phyloP scores from a whole-genome alignment of 2,888 invertebrate genomes.

The Eristalinus sepulchralis region DNA sequence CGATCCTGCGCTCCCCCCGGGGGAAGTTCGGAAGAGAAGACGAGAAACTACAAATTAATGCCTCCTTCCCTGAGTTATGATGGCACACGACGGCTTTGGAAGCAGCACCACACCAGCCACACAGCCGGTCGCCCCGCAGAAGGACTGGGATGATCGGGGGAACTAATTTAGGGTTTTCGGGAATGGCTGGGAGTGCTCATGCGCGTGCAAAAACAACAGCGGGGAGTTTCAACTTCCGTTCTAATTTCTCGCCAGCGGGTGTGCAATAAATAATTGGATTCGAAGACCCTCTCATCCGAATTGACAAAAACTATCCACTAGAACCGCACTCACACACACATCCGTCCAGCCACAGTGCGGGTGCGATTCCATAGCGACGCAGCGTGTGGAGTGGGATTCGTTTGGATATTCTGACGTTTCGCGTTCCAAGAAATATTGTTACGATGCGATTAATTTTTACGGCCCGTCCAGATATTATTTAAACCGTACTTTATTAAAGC shows the following conservation, averaged over 20 bases:
- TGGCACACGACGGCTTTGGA: constrained; percentile 64
- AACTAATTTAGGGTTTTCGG: constrained; percentile 54
- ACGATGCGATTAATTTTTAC: constrained; percentile 40
- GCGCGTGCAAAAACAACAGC: constrained; percentile 28
- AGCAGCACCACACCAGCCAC: neutral
- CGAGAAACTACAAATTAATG: constrained; percentile 61
- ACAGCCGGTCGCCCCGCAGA: neutral
- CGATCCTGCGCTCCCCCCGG: neutral
- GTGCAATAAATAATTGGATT: constrained; percentile 57
- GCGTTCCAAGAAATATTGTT: constrained; percentile 43
- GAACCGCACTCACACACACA: neutral
- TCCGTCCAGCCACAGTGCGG: neutral
- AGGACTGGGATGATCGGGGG: constrained; percentile 15
- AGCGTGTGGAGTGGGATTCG: neutral
- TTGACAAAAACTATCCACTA: constrained; percentile 22
- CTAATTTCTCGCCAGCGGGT: constrained; percentile 62
- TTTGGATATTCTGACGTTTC: constrained; percentile 18
- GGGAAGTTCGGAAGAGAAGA: constrained; percentile 28
- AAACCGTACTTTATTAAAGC: constrained; percentile 33
- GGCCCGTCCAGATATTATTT: constrained; percentile 32
- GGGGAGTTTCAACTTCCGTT: constrained; percentile 67
- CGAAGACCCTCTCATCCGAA: neutral
- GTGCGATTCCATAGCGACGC: neutral
- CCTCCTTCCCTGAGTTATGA: constrained; percentile 48
- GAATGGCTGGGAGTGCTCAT: constrained; percentile 7